These are phyloP conservation scores for Saxidomus purpurata DNA, from an alignment of 1,140 invertebrate genomes.

Conservation along the genomic window DNA sequence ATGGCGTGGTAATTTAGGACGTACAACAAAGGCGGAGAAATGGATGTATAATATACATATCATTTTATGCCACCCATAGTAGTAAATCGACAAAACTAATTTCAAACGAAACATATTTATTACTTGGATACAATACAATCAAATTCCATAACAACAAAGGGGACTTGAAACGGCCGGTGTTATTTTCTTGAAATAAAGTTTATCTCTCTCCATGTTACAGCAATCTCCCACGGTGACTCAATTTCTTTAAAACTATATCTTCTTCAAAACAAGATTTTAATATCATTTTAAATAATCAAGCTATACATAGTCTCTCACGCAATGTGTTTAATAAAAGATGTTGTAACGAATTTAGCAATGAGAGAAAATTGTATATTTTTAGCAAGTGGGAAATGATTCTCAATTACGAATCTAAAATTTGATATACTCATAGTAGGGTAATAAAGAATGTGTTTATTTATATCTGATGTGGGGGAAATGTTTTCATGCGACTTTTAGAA, in stretches of 20 bases:
- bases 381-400: too few species aligned
- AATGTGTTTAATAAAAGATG: background rate
- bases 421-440: too few species aligned
- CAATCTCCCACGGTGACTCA: constrained; percentile 50
- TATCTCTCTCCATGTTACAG: constrained; percentile 6
- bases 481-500: too few species aligned
- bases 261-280: background rate
- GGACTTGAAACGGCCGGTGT: constrained; percentile 18
- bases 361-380: too few species aligned
- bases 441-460: too few species aligned
- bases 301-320: constrained; percentile 1
- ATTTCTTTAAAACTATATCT: constrained; percentile 42
- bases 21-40: constrained; percentile 11
- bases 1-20: constrained; percentile 7
- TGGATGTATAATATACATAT: constrained; percentile 67
- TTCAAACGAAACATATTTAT: constrained; percentile 66
- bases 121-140: constrained; percentile 51
- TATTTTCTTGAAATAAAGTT: constrained; percentile 59
- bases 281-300: constrained; percentile 9
- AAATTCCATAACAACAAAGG: constrained; percentile 62
- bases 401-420: too few species aligned
- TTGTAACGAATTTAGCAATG: background rate
- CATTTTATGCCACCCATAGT: constrained; percentile 61
- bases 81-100: constrained; percentile 51
- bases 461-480: too few species aligned